A percentile compares a stretch with the other conserved stretches of the same genome.
phyloP scores from a whole-genome alignment of 2,888 invertebrate species.

The Thyatira batis region DNA sequence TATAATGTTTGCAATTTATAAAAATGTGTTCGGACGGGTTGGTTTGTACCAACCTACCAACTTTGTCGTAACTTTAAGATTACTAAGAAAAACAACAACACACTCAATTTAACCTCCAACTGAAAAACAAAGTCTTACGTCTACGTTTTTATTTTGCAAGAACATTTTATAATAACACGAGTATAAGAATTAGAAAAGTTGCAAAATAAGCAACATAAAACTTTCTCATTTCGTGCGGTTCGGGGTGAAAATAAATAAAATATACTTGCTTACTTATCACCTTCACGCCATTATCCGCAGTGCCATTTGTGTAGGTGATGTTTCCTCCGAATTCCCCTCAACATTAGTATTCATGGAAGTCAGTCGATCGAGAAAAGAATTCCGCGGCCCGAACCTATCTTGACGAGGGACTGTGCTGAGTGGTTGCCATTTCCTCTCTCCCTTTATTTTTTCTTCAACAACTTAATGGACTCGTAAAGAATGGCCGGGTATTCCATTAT shows the following conservation, averaged over 20 bases:
- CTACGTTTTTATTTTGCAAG: not conserved
- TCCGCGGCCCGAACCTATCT: slow-evolving; percentile 68
- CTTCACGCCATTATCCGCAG: slow-evolving; percentile 52
- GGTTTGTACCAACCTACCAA: not conserved
- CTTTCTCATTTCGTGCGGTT: not conserved
- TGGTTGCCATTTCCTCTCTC: slow-evolving; percentile 72
- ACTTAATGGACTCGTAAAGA: slow-evolving; percentile 76
- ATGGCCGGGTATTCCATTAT: slow-evolving; percentile 70
- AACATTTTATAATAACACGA: not conserved
- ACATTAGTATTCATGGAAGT: slow-evolving; percentile 80
- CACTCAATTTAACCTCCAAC: not conserved
- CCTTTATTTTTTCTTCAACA: slow-evolving; percentile 73
- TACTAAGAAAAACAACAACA: not conserved
- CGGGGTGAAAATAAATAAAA: slow-evolving; percentile 21
- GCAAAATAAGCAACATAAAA: not conserved
- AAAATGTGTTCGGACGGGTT: not conserved
- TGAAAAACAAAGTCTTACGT: not conserved
- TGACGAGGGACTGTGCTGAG: slow-evolving; percentile 68
- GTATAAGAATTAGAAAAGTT: not conserved
- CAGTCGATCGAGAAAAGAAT: slow-evolving; percentile 79
- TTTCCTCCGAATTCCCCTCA: slow-evolving; percentile 49
- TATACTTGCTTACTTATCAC: slow-evolving; percentile 36
- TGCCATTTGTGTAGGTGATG: slow-evolving; percentile 63
- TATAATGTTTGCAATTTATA: not conserved
- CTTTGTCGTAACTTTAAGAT: not conserved